These are phyloP conservation scores for Actinostola sp. DNA, from an alignment of 92 coral and sea anemone species.

Conservation along the genomic window DNA sequence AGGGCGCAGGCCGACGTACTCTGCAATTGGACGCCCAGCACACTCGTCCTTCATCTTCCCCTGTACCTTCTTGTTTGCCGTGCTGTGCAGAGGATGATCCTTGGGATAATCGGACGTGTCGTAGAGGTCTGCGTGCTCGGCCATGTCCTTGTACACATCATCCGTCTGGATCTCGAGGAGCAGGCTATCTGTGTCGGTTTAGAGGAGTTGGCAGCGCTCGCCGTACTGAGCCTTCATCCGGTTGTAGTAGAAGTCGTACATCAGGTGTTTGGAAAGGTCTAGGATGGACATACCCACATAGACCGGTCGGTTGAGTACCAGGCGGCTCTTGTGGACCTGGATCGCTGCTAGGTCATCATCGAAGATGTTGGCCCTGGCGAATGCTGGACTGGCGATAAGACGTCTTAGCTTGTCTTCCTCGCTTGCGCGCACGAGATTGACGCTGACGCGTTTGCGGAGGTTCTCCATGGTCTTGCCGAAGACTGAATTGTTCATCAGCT, in stretches of 20 bases:
- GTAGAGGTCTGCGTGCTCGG: not conserved
- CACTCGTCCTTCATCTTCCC: conserved; percentile 28
- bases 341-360: conserved; percentile 26
- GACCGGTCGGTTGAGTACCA: conserved; percentile 16
- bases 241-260: conserved; percentile 34
- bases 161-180: conserved; percentile 10
- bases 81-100: conserved; percentile 11
- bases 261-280: conserved; percentile 18
- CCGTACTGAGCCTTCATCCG: conserved; percentile 10
- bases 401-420: not conserved
- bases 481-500: conserved; percentile 51
- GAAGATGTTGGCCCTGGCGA: conserved; percentile 38
- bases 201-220: not conserved
- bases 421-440: conserved; percentile 27
- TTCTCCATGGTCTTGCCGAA: conserved; percentile 60
- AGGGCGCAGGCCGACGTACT: conserved; percentile 26
- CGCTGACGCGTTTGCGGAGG: conserved; percentile 28
- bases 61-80: conserved; percentile 17
- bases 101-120: conserved; percentile 32
- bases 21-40: not conserved
- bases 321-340: conserved; percentile 22
- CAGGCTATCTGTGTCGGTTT: conserved; percentile 29
- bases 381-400: not conserved
- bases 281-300: conserved; percentile 11
- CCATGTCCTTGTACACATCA: conserved; percentile 30